Base-by-base conservation (phyloP, 2,797 vertebrate genomes). In the Fistularia tabacaria region DNA sequence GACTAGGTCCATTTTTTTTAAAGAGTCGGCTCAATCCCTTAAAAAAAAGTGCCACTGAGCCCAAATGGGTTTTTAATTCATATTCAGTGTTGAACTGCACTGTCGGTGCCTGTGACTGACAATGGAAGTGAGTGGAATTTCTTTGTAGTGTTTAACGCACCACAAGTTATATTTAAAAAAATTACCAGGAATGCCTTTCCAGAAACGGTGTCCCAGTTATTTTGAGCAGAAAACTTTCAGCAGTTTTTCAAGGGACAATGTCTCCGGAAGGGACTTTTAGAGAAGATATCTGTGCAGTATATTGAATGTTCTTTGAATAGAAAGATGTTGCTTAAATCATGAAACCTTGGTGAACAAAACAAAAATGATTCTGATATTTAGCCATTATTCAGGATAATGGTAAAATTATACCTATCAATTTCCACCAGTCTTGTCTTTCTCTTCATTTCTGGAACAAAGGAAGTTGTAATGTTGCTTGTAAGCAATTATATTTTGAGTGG, bases 201-300 rank as follows among this genome's bases (percentile, higher is more conserved):
- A 47, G 49, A 36, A 52, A 49, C 46, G 39, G 39, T 55, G 47
- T 62, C 60, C 62, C 42, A 55, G 48, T 71, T 69, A 38, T 56
- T 14, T 43, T 47, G 25, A 10, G 54, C 51, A 51, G 25, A 52
- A 38, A 10, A 12, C 42, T 13, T 7, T 59, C 36, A n/a, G 10
- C 42, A 3, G 41, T 50, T 38, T 60, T 40, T 11, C 41, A 9
- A 3, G 11, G 9, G 14, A 48, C 14, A 42, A 8, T 45, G 43
- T 65, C 46, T 51, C 14, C 0, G 10, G 41, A 12, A 46, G 38
- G 41, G 46, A 59, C 14, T 36, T 7, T 12, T 7, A 52, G 45
- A 63, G 15, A 39, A 44, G n/a, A 51, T n/a, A n/a, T n/a, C n/a
- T 8, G 10, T 7, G 7, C 3, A 8, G 39, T 40, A 10, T 40